Evolutionary conservation across 35 echinoderm and acorn worm genomes (phyloP).

Genomic region (Lytechinus variegatus): DNA sequence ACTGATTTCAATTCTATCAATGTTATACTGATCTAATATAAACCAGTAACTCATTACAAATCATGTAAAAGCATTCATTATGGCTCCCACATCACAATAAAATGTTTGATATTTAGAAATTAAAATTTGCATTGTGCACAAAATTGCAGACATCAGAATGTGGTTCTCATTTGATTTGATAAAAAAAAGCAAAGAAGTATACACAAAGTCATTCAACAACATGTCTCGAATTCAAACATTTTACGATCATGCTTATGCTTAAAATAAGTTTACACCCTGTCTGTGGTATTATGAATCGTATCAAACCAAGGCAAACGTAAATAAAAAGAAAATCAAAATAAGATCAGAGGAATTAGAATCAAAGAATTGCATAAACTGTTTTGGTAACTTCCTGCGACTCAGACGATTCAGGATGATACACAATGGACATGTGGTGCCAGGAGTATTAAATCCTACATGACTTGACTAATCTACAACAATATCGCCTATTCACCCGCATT

Average conservation of each 20-base stretch:
- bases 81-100: too few relatives aligned
- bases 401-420: not conserved
- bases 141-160: too few relatives aligned
- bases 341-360: not conserved
- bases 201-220: too few relatives aligned
- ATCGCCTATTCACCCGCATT: not conserved
- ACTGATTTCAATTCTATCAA: too few relatives aligned
- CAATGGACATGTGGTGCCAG: not conserved
- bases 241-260: not conserved
- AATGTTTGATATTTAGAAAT: too few relatives aligned
- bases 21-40: too few relatives aligned
- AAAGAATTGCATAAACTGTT: not conserved
- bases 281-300: not conserved
- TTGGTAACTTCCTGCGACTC: not conserved
- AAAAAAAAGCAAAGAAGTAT: too few relatives aligned
- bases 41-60: too few relatives aligned
- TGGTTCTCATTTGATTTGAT: too few relatives aligned
- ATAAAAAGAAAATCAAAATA: not conserved
- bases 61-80: too few relatives aligned
- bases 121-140: too few relatives aligned
- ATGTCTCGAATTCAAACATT: not conserved
- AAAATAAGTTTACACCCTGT: not conserved
- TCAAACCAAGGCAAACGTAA: not conserved
- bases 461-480: conserved; percentile 33
- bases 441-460: conserved; percentile 5